Evolutionary conservation across 2,888 invertebrate species (phyloP).

Genomic region (Eremobia ochroleuca): DNA sequence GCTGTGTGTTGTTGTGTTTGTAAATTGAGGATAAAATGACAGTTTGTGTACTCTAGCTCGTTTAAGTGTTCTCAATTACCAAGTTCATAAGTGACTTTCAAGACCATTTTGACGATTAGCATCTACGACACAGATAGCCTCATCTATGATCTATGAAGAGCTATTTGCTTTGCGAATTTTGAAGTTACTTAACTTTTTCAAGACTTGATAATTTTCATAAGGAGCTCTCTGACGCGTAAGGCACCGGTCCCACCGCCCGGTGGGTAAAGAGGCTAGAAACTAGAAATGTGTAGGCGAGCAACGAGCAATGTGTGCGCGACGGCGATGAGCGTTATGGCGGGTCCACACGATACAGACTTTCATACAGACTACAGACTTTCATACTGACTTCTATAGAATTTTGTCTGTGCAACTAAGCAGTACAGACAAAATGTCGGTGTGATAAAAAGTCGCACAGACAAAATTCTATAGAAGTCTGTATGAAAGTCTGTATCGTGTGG

Average conservation of each 20-base stretch:
- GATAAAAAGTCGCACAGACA: too few relatives aligned
- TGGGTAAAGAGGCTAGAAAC: neutral
- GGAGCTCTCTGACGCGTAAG: neutral
- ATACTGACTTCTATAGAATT: too few relatives aligned
- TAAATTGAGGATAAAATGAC: neutral
- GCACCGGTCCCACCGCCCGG: neutral
- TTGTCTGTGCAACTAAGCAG: too few relatives aligned
- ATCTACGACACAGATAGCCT: neutral
- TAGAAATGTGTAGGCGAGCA: neutral
- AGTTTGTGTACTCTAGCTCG: constrained; percentile 2
- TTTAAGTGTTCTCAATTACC: constrained; percentile 9
- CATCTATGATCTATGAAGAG: neutral
- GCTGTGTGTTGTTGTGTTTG: neutral
- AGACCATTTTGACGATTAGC: constrained; percentile 1
- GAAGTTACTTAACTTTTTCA: neutral
- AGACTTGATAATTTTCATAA: neutral
- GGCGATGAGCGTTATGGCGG: too few relatives aligned
- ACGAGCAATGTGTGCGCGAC: neutral
- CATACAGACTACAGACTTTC: too few relatives aligned
- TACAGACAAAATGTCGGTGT: too few relatives aligned
- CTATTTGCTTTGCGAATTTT: too few relatives aligned
- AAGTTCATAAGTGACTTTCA: constrained; percentile 7
- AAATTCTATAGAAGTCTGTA: too few relatives aligned
- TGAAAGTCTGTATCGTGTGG: too few relatives aligned
- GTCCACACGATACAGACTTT: too few relatives aligned